Percentiles rank a stretch among this genome's conserved stretches.
phyloP scores from a whole-genome alignment of 1,140 invertebrate genomes.

The Meloidogyne hapla region DNA sequence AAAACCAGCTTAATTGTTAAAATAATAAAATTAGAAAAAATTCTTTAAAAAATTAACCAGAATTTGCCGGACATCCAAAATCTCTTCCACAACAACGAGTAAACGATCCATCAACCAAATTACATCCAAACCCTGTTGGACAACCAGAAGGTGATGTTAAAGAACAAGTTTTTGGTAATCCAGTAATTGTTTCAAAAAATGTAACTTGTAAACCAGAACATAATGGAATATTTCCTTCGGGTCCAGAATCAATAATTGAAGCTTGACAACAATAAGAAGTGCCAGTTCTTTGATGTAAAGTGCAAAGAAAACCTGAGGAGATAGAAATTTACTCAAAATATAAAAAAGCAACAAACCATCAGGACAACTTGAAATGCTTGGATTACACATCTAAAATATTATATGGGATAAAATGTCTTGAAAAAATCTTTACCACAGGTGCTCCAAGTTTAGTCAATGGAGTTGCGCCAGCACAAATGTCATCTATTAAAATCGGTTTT shows the following conservation, averaged over 20 bases:
- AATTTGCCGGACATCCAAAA: constrained; percentile 62
- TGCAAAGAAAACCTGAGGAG: constrained; percentile 59
- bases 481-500: constrained; percentile 50
- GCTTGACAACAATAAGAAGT: constrained; percentile 62
- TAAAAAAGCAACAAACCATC: constrained; percentile 48
- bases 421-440: constrained; percentile 40
- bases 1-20: constrained; percentile 46
- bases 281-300: constrained; percentile 58
- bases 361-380: constrained; percentile 59
- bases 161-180: constrained; percentile 56
- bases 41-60: constrained; percentile 16
- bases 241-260: constrained; percentile 27
- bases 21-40: too few relatives aligned
- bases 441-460: constrained; percentile 61
- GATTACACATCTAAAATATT: constrained; percentile 49
- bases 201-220: constrained; percentile 57
- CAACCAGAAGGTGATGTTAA: constrained; percentile 46
- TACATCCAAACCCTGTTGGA: constrained; percentile 61
- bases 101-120: constrained; percentile 57
- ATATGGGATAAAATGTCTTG: not conserved
- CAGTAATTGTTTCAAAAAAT: constrained; percentile 54
- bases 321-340: too few relatives aligned
- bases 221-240: constrained; percentile 13
- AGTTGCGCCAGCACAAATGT: constrained; percentile 59
- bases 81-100: constrained; percentile 61